These are phyloP conservation scores for Elephas maximus DNA, from an alignment of 2,113 vertebrate species.

Conservation along the genomic window DNA sequence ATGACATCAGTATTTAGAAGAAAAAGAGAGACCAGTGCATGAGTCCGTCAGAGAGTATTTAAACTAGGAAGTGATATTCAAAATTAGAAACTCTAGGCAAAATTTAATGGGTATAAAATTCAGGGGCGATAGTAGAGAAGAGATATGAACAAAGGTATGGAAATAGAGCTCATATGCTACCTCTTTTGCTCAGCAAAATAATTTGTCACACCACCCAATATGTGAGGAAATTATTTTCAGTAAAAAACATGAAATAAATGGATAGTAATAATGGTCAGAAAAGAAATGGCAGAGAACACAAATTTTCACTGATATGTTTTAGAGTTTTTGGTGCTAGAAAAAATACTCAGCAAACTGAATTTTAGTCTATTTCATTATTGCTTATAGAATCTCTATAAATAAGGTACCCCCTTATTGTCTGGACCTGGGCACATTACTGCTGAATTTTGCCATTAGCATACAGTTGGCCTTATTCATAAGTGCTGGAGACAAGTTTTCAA, in stretches of 20 bases:
- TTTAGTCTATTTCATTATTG: neutral
- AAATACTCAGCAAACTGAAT: neutral
- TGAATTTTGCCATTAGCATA: neutral
- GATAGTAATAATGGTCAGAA: neutral
- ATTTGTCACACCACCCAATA: neutral
- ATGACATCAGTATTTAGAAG: neutral
- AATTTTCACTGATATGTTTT: neutral
- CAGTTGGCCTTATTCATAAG: neutral
- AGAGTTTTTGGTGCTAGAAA: neutral
- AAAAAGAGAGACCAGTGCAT: neutral
- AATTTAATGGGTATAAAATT: neutral
- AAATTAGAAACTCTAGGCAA: neutral
- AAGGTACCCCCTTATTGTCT: neutral
- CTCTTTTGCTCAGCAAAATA: neutral
- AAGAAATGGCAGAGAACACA: neutral
- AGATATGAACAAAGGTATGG: neutral
- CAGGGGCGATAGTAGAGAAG: neutral
- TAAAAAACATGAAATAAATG: neutral
- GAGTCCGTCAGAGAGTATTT: neutral
- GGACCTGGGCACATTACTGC: neutral
- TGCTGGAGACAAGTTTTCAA: neutral
- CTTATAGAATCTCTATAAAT: neutral
- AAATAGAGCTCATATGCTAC: neutral
- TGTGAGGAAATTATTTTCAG: neutral
- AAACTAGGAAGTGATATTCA: neutral